A percentile compares a stretch with the other conserved stretches of the same genome.
Conservation (phyloP, 2,113 vertebrate species). For the Lates calcarifer region DNA sequence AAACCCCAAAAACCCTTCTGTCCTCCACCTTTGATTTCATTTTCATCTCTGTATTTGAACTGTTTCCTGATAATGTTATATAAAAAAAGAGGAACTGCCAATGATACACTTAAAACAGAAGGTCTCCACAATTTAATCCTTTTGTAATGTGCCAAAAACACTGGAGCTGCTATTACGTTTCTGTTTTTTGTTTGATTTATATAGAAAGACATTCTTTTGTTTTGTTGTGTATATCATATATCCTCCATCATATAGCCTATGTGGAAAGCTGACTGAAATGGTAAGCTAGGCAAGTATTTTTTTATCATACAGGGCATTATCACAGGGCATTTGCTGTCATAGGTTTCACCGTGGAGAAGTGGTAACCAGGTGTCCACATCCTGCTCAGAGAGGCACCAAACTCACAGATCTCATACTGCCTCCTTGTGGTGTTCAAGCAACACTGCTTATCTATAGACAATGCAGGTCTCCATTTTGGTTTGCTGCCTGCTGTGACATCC, state of each 20-base stretch:
- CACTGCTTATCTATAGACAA: background rate
- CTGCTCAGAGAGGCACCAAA: background rate
- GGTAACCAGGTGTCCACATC: background rate
- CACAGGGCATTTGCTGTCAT: background rate
- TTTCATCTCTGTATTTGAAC: background rate
- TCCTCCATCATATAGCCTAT: background rate
- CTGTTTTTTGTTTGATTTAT: background rate
- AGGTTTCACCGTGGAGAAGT: background rate
- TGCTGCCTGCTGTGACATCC: background rate
- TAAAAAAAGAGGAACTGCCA: too few relatives aligned
- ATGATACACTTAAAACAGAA: background rate
- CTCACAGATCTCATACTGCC: slow-evolving; percentile 37
- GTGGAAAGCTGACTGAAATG: background rate
- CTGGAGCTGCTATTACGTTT: background rate
- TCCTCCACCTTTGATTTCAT: background rate
- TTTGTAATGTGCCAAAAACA: too few relatives aligned
- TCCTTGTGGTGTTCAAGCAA: slow-evolving; percentile 38
- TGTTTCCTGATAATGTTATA: background rate
- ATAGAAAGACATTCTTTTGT: background rate
- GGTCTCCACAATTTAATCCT: too few relatives aligned
- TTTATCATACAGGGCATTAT: too few relatives aligned
- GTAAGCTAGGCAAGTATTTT: background rate
- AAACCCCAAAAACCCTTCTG: background rate
- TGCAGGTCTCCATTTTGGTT: slow-evolving; percentile 62
- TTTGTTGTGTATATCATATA: background rate